Conservation (phyloP, 2,113 vertebrate genomes). For the Seriola aureovittata region DNA sequence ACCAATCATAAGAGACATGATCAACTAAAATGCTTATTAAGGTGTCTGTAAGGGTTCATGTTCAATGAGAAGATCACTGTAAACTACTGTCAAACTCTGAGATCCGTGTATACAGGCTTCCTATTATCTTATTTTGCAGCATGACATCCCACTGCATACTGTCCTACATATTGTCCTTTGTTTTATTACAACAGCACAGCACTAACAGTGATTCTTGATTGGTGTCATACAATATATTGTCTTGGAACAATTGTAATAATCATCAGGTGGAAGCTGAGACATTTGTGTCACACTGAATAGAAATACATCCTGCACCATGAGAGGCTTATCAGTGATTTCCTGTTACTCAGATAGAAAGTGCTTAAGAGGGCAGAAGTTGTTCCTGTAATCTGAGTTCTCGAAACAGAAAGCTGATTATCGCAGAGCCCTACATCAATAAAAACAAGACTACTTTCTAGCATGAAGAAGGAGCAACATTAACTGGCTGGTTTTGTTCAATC, state of each 20-base stretch:
- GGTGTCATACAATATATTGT: no score
- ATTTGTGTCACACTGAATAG: constrained; percentile 15
- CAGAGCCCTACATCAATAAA: constrained; percentile 28
- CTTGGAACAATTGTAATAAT: no score
- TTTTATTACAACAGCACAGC: no score
- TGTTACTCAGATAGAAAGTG: constrained; percentile 76
- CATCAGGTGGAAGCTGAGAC: background rate
- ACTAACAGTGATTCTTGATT: no score
- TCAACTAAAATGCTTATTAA: background rate
- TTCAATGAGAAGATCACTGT: no score
- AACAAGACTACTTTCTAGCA: constrained; percentile 34
- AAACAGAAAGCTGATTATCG: constrained; percentile 49
- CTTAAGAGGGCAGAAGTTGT: constrained; percentile 61
- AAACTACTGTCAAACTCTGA: no score
- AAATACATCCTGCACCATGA: constrained; percentile 28
- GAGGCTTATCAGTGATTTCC: constrained; percentile 65
- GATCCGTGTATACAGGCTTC: no score
- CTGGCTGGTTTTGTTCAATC: background rate
- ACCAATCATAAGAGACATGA: background rate
- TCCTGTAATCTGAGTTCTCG: constrained; percentile 66
- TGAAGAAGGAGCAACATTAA: background rate
- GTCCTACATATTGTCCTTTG: no score
- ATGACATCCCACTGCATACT: no score
- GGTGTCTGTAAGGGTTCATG: no score
- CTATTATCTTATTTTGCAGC: no score